A percentile compares a stretch with the other conserved stretches of the same genome.
These are phyloP conservation scores for Echinarachnius parma DNA, from an alignment of 53 echinoderm and acorn worm species.

Conservation along the genomic window DNA sequence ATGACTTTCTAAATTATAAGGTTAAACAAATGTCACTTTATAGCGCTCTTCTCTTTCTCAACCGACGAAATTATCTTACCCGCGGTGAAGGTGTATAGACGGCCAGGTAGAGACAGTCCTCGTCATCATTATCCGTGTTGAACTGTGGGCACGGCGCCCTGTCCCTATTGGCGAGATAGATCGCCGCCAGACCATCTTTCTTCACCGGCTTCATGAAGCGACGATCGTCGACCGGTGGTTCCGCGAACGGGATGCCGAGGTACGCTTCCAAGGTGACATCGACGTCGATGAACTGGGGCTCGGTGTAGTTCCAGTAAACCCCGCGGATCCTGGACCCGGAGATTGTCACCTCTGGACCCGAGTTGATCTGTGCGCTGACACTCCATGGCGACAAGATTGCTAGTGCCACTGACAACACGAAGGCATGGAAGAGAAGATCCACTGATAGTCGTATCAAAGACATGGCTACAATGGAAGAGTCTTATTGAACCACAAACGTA, in stretches of 20 bases:
- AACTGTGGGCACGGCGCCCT: constrained; percentile 20
- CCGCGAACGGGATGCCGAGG: constrained; percentile 35
- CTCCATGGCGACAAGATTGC: too few relatives aligned
- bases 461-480: too few relatives aligned
- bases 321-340: constrained; percentile 7
- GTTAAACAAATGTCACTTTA: too few relatives aligned
- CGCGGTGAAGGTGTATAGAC: constrained; percentile 18
- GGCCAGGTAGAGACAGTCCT: constrained; percentile 30
- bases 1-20: too few relatives aligned
- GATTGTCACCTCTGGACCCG: constrained; percentile 5
- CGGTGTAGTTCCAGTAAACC: constrained; percentile 1
- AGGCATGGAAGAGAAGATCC: too few relatives aligned
- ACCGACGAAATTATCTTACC: too few relatives aligned
- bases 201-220: constrained; percentile 37
- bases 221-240: constrained; percentile 16
- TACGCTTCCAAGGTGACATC: constrained; percentile 14
- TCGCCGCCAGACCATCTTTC: constrained; percentile 1
- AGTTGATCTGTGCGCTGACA: too few relatives aligned
- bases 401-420: too few relatives aligned
- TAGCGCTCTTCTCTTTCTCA: too few relatives aligned
- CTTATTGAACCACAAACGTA: too few relatives aligned
- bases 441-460: too few relatives aligned
- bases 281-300: constrained; percentile 11
- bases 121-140: not conserved
- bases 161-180: constrained; percentile 18